phyloP scores from a whole-genome alignment of 2,797 vertebrate species.

The Sebastes hopkinsi region DNA sequence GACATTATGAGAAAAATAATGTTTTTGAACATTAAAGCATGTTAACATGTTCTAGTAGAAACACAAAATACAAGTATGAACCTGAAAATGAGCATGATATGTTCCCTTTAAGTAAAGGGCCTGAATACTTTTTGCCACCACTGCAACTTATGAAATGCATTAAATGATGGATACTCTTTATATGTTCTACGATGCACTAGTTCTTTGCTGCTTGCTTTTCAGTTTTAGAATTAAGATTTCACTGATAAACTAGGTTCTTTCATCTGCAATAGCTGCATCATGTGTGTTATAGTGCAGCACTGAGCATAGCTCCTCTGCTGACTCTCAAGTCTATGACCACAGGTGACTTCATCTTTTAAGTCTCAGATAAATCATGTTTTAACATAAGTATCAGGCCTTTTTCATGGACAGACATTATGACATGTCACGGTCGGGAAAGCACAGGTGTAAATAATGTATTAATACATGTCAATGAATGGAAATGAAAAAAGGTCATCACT shows the following conservation, averaged over 20 bases:
- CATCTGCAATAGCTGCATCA: neutral
- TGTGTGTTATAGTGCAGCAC: neutral
- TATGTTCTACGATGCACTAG: neutral
- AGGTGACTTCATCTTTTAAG: neutral
- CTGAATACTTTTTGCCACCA: neutral
- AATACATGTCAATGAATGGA: constrained; percentile 16
- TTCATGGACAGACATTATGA: neutral
- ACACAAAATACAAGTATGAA: neutral
- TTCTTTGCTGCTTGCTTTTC: neutral
- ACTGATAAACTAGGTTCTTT: neutral
- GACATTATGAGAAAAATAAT: neutral
- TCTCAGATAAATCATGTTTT: neutral
- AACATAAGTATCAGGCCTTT: neutral
- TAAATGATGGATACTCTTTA: neutral
- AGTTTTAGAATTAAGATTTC: neutral
- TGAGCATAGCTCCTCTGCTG: neutral
- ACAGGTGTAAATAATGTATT: constrained; percentile 17
- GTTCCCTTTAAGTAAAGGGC: neutral
- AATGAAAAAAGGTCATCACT: constrained; percentile 12
- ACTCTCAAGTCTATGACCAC: neutral
- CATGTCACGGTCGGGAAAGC: neutral
- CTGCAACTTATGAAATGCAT: neutral
- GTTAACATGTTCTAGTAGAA: neutral
- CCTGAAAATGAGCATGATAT: neutral
- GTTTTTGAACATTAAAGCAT: neutral